These are phyloP conservation scores for Drosophila orena DNA, from an alignment of 1,140 invertebrate species.

Conservation along the genomic window DNA sequence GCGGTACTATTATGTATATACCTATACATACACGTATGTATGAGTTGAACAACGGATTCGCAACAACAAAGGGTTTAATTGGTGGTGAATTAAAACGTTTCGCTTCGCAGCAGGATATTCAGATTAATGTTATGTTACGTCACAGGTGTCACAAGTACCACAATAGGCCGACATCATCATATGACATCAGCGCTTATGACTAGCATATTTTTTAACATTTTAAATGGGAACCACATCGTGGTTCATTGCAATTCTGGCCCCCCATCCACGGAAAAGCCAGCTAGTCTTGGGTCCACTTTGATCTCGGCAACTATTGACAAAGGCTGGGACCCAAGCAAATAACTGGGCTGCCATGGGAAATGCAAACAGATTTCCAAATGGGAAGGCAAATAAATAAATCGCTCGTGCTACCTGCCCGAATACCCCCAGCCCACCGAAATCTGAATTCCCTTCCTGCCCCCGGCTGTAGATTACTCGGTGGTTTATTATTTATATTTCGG, in stretches of 20 bases:
- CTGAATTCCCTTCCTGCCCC: background rate
- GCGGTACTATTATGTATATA: conserved; percentile 13
- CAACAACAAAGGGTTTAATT: conserved; percentile 36
- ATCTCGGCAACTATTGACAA: conserved; percentile 74
- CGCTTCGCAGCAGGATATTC: conserved; percentile 9
- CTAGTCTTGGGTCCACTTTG: conserved; percentile 59
- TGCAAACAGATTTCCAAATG: conserved; percentile 61
- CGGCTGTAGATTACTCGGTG: conserved; percentile 19
- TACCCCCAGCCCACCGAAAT: background rate
- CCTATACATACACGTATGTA: conserved; percentile 2
- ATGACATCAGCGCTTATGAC: too few relatives aligned
- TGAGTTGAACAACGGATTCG: conserved; percentile 13
- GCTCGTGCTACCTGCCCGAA: conserved; percentile 47
- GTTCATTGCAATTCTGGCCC: conserved; percentile 17
- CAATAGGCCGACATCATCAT: too few relatives aligned
- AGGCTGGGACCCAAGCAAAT: conserved; percentile 56
- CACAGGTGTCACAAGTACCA: background rate
- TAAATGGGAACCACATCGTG: too few relatives aligned
- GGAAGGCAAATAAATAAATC: conserved; percentile 57
- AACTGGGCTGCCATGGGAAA: conserved; percentile 66
- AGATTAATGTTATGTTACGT: conserved; percentile 4
- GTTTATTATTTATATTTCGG: conserved; percentile 68
- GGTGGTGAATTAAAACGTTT: conserved; percentile 12
- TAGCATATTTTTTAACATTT: too few relatives aligned
- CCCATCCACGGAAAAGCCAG: conserved; percentile 24